These are phyloP conservation scores for Tribolium freemani DNA, from an alignment of 2,888 invertebrate species.

Conservation along the genomic window DNA sequence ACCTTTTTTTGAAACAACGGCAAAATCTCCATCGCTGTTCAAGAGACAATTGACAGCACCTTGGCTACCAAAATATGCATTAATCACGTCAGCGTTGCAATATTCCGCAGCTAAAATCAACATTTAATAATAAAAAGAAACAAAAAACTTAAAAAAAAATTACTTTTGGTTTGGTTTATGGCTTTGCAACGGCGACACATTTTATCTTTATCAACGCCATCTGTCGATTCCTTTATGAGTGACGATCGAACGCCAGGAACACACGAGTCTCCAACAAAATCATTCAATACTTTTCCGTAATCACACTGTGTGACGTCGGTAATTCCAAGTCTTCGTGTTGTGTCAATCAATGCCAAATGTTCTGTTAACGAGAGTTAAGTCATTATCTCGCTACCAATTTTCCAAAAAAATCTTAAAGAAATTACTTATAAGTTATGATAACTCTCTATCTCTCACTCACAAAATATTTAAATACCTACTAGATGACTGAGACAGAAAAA, in stretches of 20 bases:
- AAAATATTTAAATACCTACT: too few species aligned
- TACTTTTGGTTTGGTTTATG: slow-evolving; percentile 4
- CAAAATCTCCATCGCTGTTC: slow-evolving; percentile 71
- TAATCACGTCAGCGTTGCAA: slow-evolving; percentile 71
- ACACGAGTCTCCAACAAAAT: slow-evolving; percentile 74
- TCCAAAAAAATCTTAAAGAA: too few species aligned
- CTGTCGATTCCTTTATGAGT: slow-evolving; percentile 66
- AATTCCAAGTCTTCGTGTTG: slow-evolving; percentile 67
- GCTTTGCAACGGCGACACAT: slow-evolving; percentile 60
- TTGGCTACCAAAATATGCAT: slow-evolving; percentile 73
- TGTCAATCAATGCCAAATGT: slow-evolving; percentile 75
- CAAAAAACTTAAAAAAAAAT: too few species aligned
- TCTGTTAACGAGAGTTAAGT: too few species aligned
- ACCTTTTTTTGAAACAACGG: slow-evolving; percentile 68
- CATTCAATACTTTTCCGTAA: slow-evolving; percentile 71
- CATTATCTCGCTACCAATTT: too few species aligned
- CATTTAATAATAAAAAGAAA: not conserved
- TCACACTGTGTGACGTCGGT: slow-evolving; percentile 70
- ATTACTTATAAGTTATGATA: too few species aligned
- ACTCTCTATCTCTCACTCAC: too few species aligned
- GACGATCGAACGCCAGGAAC: slow-evolving; percentile 73
- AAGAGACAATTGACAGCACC: slow-evolving; percentile 75
- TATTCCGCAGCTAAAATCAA: slow-evolving; percentile 47
- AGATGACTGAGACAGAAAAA: too few species aligned
- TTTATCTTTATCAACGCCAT: slow-evolving; percentile 53